Base-by-base conservation (phyloP, 2,888 invertebrate genomes). In the Esperia sulphurella region DNA sequence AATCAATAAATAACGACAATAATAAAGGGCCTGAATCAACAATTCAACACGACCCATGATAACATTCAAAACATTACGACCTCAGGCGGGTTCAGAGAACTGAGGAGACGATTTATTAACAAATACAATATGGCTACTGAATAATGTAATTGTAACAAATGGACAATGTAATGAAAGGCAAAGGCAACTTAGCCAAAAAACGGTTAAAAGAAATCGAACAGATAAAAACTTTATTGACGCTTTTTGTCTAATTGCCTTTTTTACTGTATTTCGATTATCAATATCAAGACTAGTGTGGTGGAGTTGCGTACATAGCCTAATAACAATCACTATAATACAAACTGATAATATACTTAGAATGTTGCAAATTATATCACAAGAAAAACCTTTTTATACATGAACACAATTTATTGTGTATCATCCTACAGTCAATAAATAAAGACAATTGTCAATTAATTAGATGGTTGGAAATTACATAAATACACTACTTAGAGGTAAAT, bases 61-160 rank as follows among this genome's bases (percentile, higher is more conserved):
- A 71, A 66, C 54, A 61, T 60, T 69, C 67, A 64, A 68, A 68
- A 72, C 35, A 35, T 39, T 66, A 54, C 58, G 61, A 63, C 66
- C 65, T 52, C 59, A 10, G 55, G 48, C 50, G 61, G 53, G 73
- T 70, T 75, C 72, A 66, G 52, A 56, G 71, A 73, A 70, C 75
- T 56, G 59, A 45, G 38, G 47, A 48, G 45, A 41, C 54, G 54
- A 55, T 63, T 57, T 63, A 41, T 39, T 48, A 29, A 43, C 29
- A 12, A 33, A 33, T 10, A 8, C 9, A 10, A 8, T 14, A 33
- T 33, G 10, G 33, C 10, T 33, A 33, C 8, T 10, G 7, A 37
- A 12, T n/a, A 12, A 39, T 39, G 13, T 13, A 7, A 13, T 14
- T 13, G 39, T 7, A n/a, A 39, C 1, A 21, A 21, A 3, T 21